Conservation (phyloP, 1,140 invertebrate genomes). For the Melitaea cinxia region DNA sequence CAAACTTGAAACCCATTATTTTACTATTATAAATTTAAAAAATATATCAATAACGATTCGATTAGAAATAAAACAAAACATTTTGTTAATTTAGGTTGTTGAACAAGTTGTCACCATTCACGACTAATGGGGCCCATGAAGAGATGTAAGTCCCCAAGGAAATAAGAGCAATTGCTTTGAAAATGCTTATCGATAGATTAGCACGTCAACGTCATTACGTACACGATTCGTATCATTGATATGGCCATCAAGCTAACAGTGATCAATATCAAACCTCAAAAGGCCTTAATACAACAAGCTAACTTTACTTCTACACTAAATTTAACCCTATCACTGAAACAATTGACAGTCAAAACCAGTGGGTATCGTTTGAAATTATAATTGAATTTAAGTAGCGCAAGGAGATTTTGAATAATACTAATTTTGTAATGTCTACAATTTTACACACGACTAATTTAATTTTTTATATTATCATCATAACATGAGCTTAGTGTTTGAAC, state of each 20-base stretch:
- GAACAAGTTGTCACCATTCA: slow-evolving; percentile 73
- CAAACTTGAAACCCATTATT: too few species aligned
- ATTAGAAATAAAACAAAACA: slow-evolving; percentile 17
- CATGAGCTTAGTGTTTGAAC: too few species aligned
- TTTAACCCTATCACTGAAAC: too few species aligned
- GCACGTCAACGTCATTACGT: slow-evolving; percentile 42
- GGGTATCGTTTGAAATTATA: too few species aligned
- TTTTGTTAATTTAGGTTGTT: slow-evolving; percentile 62
- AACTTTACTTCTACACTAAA: background rate
- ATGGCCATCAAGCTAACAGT: slow-evolving; percentile 33
- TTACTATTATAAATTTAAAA: background rate
- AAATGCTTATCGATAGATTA: slow-evolving; percentile 50
- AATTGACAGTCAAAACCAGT: background rate
- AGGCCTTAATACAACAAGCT: background rate
- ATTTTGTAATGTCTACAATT: too few species aligned
- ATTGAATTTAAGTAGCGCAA: too few species aligned
- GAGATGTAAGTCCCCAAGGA: slow-evolving; percentile 67
- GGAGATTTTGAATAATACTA: too few species aligned
- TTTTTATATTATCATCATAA: too few species aligned
- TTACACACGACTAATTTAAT: too few species aligned
- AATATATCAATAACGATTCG: background rate
- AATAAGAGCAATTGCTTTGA: slow-evolving; percentile 48
- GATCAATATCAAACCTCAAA: slow-evolving; percentile 8
- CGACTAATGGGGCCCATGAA: slow-evolving; percentile 58
- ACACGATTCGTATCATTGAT: slow-evolving; percentile 22